A percentile compares a stretch with the other conserved stretches of the same genome.
These are phyloP conservation scores for Choristoneura fumiferana DNA, from an alignment of 1,140 invertebrate genomes.

Conservation along the genomic window DNA sequence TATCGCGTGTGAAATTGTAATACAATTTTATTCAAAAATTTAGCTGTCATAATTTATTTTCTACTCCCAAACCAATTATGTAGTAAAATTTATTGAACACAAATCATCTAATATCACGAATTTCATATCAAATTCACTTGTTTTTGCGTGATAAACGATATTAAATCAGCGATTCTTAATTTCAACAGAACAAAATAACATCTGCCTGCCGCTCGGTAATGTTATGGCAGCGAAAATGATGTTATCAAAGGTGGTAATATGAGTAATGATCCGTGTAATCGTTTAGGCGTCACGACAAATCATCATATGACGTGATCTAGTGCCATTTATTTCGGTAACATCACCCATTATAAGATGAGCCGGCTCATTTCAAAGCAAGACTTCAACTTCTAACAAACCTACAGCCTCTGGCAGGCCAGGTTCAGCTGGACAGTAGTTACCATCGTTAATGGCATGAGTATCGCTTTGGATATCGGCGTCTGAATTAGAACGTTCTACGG, in stretches of 20 bases:
- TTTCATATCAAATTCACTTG: no score
- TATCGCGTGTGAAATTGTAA: no score
- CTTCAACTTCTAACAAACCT: neutral
- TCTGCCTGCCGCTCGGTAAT: constrained; percentile 25
- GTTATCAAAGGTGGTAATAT: constrained; percentile 73
- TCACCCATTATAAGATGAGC: constrained; percentile 36
- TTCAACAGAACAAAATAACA: neutral
- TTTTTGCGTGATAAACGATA: neutral
- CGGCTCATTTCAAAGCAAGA: neutral
- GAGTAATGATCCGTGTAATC: constrained; percentile 67
- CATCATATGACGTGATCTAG: constrained; percentile 59
- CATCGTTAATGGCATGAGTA: constrained; percentile 16
- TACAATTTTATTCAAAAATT: no score
- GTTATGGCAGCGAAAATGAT: constrained; percentile 56
- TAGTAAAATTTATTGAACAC: no score
- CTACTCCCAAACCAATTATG: no score
- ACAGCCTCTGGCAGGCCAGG: constrained; percentile 19
- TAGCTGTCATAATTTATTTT: no score
- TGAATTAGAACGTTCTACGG: neutral
- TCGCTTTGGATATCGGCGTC: constrained; percentile 1
- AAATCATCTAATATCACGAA: no score
- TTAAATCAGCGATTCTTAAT: neutral
- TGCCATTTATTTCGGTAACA: constrained; percentile 51
- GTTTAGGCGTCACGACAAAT: constrained; percentile 71
- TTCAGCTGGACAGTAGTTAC: constrained; percentile 23